Evolutionary conservation across 2,113 vertebrate species (phyloP).

Genomic region (Dryoscopus gambensis): DNA sequence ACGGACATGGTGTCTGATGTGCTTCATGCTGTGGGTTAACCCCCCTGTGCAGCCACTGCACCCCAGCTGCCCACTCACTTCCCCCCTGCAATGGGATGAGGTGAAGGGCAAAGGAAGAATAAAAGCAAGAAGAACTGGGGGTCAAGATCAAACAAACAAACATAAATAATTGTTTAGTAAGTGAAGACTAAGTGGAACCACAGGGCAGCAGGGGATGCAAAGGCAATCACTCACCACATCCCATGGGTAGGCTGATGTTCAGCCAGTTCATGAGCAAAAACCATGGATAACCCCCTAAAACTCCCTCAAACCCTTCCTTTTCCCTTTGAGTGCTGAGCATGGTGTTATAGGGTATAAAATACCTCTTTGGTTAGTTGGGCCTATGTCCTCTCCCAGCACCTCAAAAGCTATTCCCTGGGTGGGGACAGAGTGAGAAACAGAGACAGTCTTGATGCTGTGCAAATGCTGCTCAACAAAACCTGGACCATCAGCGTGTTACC

Average conservation of each 20-base stretch:
- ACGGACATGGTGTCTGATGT: background rate
- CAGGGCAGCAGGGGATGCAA: background rate
- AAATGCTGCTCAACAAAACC: background rate
- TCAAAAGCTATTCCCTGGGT: background rate
- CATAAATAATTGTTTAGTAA: background rate
- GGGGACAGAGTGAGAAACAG: background rate
- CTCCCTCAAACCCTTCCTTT: background rate
- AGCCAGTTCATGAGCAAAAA: background rate
- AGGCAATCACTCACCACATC: background rate
- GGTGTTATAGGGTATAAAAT: background rate
- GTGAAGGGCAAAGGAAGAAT: background rate
- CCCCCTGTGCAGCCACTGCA: background rate
- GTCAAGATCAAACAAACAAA: background rate
- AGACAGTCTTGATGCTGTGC: background rate
- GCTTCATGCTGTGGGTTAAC: background rate
- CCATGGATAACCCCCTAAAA: background rate
- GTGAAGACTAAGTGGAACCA: background rate
- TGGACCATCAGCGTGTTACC: background rate
- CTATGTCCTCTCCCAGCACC: background rate
- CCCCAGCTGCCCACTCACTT: background rate
- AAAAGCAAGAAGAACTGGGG: background rate
- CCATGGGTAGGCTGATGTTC: rapidly evolving
- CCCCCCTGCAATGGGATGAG: background rate
- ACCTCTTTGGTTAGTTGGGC: background rate
- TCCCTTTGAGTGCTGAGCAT: background rate